Base-by-base conservation (phyloP, 2,797 vertebrate genomes). In the Poeciliopsis gracilis region DNA sequence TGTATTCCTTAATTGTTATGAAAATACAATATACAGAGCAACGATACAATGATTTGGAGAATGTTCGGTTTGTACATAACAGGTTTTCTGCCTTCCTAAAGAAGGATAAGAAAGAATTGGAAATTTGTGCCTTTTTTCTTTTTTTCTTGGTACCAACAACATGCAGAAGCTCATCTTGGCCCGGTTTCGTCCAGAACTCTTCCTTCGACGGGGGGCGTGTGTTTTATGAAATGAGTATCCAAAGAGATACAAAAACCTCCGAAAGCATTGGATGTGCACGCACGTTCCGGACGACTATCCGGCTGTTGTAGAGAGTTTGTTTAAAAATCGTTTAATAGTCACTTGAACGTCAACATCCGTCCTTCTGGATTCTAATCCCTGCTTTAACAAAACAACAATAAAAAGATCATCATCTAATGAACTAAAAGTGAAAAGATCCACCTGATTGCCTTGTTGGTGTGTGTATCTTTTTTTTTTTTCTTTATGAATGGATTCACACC, bases 21-120 rank as follows among this genome's bases (percentile, higher is more conserved):
- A 94, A 95, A 94, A 94, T 94, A 95, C 93, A 94, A 93, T 93
- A 92, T 93, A 95, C 93, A 93, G 91, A 91, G 90, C 87, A 92
- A 94, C 89, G 91, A 88, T 93, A 93, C 91, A 92, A 93, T 90
- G 90, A 82, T 84, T 93, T 93, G 87, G 86, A 90, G 89, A 89
- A 86, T 85, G 86, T 86, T 93, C 63, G 33, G 76, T 92, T 92
- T 93, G 86, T 91, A 93, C 89, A 93, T 86, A 88, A 84, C 88
- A 87, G 78, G 82, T 87, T 79, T 82, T 93, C 71, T 88, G 82
- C 81, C 75, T 73, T 77, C 72, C 85, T 82, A 82, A 53, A 87
- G 79, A 73, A 83, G 80, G 82, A 90, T 90, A 89, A 92, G 16
- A 80, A 92, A 82, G 80, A 92, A 82, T 78, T 23, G 41, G 77